Percentiles rank a stretch among this genome's conserved stretches.
Conservation (phyloP, 2,888 invertebrate species). For the Tortricodes alternella region DNA sequence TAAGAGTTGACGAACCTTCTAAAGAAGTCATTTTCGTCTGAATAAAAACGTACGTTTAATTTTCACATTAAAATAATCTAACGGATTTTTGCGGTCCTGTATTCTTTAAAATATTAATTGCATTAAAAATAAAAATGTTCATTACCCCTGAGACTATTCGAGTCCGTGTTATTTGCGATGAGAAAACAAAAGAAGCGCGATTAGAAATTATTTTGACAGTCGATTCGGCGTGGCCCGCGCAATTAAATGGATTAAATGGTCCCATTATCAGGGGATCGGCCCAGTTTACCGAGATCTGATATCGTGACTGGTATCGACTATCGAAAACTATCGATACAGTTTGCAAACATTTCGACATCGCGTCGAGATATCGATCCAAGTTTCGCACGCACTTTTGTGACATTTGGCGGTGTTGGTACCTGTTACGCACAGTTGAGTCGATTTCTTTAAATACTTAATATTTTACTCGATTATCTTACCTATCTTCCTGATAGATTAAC, state of each 20-base stretch:
- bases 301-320: constrained; percentile 61
- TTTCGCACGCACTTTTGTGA: constrained; percentile 25
- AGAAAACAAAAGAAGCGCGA: constrained; percentile 26
- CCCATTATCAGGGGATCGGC: constrained; percentile 43
- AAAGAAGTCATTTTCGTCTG: not conserved
- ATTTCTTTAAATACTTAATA: too few species aligned
- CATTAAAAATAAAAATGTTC: not conserved
- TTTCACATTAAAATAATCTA: too few species aligned
- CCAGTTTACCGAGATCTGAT: constrained; percentile 52
- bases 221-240: constrained; percentile 28
- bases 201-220: constrained; percentile 31
- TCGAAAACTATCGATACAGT: constrained; percentile 66
- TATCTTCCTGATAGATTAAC: too few species aligned
- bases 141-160: not conserved
- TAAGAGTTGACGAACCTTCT: not conserved
- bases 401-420: too few species aligned
- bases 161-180: constrained; percentile 12
- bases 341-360: constrained; percentile 79
- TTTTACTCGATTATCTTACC: too few species aligned
- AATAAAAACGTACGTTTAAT: too few species aligned
- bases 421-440: too few species aligned
- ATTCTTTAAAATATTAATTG: not conserved
- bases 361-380: constrained; percentile 59
- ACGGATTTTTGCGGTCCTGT: too few species aligned
- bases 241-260: constrained; percentile 37